Conservation (phyloP, 1,140 invertebrate species). For the Penaeus vannamei region DNA sequence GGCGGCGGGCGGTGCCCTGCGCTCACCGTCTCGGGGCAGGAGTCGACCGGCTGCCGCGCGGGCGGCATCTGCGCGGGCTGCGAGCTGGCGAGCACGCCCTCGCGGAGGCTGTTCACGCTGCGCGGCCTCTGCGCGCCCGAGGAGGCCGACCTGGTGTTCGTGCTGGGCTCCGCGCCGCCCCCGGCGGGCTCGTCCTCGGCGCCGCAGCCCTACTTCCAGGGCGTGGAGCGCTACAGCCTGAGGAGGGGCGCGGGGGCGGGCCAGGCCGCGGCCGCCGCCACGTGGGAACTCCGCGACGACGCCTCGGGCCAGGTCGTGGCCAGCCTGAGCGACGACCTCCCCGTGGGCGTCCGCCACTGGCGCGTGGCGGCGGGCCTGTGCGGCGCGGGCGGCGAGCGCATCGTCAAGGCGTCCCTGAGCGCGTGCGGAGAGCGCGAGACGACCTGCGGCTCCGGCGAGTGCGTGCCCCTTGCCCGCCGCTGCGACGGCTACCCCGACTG, state of each 20-base stretch:
- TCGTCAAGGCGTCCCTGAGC: conserved; percentile 26
- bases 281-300: conserved; percentile 43
- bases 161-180: neutral
- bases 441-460: conserved; percentile 27
- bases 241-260: neutral
- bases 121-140: conserved; percentile 41
- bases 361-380: conserved; percentile 27
- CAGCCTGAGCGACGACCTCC: conserved; percentile 9
- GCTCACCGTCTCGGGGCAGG: conserved; percentile 3
- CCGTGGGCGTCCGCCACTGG: conserved; percentile 35
- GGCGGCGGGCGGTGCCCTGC: conserved; percentile 9
- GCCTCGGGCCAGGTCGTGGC: conserved; percentile 28
- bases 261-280: neutral
- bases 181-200: neutral
- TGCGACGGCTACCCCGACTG: conserved; percentile 60
- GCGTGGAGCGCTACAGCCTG: conserved; percentile 45
- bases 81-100: neutral
- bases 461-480: conserved; percentile 27
- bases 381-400: neutral
- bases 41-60: conserved; percentile 21
- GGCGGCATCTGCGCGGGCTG: conserved; percentile 41
- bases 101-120: conserved; percentile 32
- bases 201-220: conserved; percentile 44
- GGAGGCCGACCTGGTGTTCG: conserved; percentile 47
- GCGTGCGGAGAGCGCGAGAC: conserved; percentile 23